Evolutionary conservation across 2,888 invertebrate species (phyloP).

Genomic region (Apodemia duryi): DNA sequence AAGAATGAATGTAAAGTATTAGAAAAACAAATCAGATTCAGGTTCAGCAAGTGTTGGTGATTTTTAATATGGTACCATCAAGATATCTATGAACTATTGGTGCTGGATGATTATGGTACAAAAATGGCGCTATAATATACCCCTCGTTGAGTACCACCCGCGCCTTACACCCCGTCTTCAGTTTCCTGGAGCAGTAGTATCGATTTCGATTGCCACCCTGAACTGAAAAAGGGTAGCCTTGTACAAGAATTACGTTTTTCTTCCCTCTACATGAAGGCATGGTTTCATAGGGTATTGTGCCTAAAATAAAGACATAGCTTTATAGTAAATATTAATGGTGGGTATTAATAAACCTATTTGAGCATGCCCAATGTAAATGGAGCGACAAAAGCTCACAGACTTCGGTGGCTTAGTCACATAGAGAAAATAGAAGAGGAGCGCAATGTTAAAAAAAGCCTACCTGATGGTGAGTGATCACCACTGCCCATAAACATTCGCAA

Average conservation of each 20-base stretch:
- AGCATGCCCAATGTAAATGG: too few relatives aligned
- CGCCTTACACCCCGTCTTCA: slow-evolving; percentile 36
- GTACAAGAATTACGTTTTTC: slow-evolving; percentile 35
- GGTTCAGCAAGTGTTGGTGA: background rate
- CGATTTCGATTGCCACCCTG: slow-evolving; percentile 36
- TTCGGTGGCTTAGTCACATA: too few relatives aligned
- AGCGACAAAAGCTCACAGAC: too few relatives aligned
- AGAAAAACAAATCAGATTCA: background rate
- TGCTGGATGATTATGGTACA: slow-evolving; percentile 39
- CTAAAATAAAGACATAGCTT: slow-evolving; percentile 26
- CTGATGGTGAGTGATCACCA: too few relatives aligned
- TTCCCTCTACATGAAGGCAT: slow-evolving; percentile 37
- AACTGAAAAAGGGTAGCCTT: slow-evolving; percentile 41
- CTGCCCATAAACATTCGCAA: too few relatives aligned
- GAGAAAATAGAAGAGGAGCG: too few relatives aligned
- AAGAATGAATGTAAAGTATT: background rate
- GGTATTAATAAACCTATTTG: too few relatives aligned
- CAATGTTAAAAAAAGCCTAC: too few relatives aligned
- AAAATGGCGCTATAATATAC: slow-evolving; percentile 24
- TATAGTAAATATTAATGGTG: background rate
- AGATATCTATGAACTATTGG: slow-evolving; percentile 28
- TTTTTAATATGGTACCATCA: slow-evolving; percentile 28
- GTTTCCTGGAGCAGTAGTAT: slow-evolving; percentile 43
- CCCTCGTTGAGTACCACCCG: slow-evolving; percentile 29
- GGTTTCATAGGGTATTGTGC: slow-evolving; percentile 31